Percentiles rank a stretch among this genome's conserved stretches.
These are phyloP conservation scores for Carettochelys insculpta DNA, from an alignment of 2,113 vertebrate genomes.

Conservation along the genomic window DNA sequence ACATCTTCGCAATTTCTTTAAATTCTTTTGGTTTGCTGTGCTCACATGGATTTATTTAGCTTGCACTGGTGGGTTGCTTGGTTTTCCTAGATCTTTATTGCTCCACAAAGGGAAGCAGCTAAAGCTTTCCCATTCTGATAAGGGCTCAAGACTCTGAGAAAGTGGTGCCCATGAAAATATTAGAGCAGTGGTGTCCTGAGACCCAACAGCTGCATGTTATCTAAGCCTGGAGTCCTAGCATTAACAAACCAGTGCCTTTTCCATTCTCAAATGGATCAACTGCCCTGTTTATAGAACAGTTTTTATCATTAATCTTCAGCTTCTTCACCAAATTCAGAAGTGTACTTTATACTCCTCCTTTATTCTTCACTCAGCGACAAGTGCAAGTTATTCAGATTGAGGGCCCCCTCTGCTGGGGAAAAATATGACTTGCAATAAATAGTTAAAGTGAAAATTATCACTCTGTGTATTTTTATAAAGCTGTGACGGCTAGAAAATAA, in stretches of 20 bases:
- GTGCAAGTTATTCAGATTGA: slow-evolving; percentile 7
- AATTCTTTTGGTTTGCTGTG: background rate
- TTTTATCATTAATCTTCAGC: background rate
- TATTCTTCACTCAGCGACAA: background rate
- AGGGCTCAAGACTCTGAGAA: background rate
- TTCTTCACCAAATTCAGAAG: background rate
- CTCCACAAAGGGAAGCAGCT: background rate
- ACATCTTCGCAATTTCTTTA: background rate
- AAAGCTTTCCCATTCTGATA: background rate
- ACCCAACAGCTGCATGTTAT: background rate
- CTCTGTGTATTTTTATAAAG: background rate
- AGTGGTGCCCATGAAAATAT: background rate
- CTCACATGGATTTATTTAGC: background rate
- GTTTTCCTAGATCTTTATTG: accelerated
- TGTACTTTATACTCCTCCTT: background rate
- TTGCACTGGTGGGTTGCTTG: background rate
- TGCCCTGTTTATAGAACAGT: background rate
- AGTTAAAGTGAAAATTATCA: background rate
- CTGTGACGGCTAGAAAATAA: background rate
- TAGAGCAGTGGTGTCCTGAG: background rate
- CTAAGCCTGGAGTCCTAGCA: background rate
- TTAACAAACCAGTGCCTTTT: background rate
- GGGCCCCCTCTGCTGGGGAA: slow-evolving; percentile 64
- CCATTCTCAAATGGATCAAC: background rate
- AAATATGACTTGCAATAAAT: slow-evolving; percentile 6